Conservation (phyloP, 2,888 invertebrate genomes). For the Homarus gammarus region DNA sequence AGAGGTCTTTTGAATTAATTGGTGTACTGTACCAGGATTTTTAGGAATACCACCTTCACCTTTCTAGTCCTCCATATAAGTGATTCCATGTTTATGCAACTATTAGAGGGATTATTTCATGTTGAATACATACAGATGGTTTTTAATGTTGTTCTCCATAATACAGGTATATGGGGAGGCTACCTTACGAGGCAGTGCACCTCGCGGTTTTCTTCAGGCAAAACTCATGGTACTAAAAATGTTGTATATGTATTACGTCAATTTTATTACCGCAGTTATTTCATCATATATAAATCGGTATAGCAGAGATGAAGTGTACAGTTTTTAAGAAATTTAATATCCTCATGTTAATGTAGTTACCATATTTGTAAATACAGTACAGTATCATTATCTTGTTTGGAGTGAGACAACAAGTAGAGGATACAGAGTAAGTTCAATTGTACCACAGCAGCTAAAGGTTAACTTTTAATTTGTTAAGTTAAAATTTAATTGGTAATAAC, state of each 20-base stretch:
- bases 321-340: conserved; percentile 10
- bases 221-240: conserved; percentile 37
- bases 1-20: no score
- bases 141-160: neutral
- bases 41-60: neutral
- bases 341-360: conserved; percentile 32
- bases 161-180: neutral
- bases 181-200: conserved; percentile 12
- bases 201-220: conserved; percentile 29
- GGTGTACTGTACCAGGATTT: neutral
- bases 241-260: neutral
- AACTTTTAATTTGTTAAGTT: neutral
- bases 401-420: neutral
- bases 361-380: conserved; percentile 31
- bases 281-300: neutral
- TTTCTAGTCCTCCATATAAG: neutral
- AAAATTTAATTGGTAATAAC: neutral
- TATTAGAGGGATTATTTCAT: neutral
- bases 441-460: neutral
- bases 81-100: neutral
- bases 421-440: neutral
- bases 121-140: neutral
- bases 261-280: neutral
- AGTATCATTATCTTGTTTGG: neutral
- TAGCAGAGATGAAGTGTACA: conserved; percentile 35